phyloP scores from a whole-genome alignment of 2,797 vertebrate species.

The Melanotaenia nigrans region DNA sequence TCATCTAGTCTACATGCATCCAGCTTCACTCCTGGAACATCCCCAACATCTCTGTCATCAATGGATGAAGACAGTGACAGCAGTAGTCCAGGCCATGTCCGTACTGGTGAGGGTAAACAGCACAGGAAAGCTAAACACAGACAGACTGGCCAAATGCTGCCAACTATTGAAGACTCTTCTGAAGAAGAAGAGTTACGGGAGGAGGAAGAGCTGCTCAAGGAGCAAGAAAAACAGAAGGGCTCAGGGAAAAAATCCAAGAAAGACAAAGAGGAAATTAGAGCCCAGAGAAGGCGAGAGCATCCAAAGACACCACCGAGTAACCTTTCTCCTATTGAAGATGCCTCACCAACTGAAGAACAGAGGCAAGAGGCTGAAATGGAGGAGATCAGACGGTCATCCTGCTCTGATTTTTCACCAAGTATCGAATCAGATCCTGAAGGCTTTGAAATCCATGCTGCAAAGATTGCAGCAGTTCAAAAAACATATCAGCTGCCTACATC shows the following conservation, averaged over 20 bases:
- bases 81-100: slow-evolving; percentile 93
- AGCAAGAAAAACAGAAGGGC: slow-evolving; percentile 95
- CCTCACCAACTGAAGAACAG: slow-evolving; percentile 96
- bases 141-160: slow-evolving; percentile 92
- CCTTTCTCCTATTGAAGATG: slow-evolving; percentile 98
- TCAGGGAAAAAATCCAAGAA: slow-evolving; percentile 97
- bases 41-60: slow-evolving; percentile 96
- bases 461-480: slow-evolving; percentile 95
- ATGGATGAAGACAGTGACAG: slow-evolving; percentile 99
- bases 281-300: slow-evolving; percentile 92
- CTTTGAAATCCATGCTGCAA: slow-evolving; percentile 94
- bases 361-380: slow-evolving; percentile 99
- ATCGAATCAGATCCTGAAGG: slow-evolving; percentile 97
- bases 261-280: slow-evolving; percentile 96
- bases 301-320: slow-evolving; percentile 96
- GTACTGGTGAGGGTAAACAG: slow-evolving; percentile 91
- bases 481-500: slow-evolving; percentile 93
- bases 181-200: slow-evolving; percentile 97
- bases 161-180: slow-evolving; percentile 98
- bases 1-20: slow-evolving; percentile 98
- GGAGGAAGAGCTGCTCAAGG: slow-evolving; percentile 94
- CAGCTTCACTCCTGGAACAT: slow-evolving; percentile 98
- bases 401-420: slow-evolving; percentile 97
- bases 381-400: slow-evolving; percentile 95
- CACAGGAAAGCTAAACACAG: slow-evolving; percentile 96